phyloP scores from a whole-genome alignment of 2,888 invertebrate species.

The Trissolcus brochymenae region DNA sequence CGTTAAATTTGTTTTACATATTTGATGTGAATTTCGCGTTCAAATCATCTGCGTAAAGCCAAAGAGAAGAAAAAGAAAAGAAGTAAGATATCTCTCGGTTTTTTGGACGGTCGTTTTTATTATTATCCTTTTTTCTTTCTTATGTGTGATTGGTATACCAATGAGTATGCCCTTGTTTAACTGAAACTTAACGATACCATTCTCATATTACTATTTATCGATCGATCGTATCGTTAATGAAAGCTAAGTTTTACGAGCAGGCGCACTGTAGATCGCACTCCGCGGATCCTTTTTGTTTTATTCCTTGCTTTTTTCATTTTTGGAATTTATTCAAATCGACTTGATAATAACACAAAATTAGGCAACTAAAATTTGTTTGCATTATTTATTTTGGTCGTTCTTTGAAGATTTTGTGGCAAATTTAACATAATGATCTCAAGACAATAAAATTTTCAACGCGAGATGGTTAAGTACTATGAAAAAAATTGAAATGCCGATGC shows the following conservation, averaged over 20 bases:
- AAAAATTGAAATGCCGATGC: slow-evolving; percentile 24
- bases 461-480: slow-evolving; percentile 43
- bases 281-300: slow-evolving; percentile 30
- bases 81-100: slow-evolving; percentile 58
- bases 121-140: slow-evolving; percentile 47
- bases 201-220: slow-evolving; percentile 54
- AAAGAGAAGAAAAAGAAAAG: slow-evolving; percentile 54
- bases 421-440: neutral
- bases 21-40: slow-evolving; percentile 24
- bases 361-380: neutral
- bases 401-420: neutral
- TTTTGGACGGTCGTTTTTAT: slow-evolving; percentile 67
- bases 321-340: slow-evolving; percentile 22
- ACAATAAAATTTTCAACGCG: slow-evolving; percentile 10
- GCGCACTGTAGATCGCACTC: slow-evolving; percentile 46
- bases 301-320: slow-evolving; percentile 24
- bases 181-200: slow-evolving; percentile 49
- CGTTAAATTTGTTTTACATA: slow-evolving; percentile 7
- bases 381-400: neutral
- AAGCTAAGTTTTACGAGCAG: slow-evolving; percentile 50
- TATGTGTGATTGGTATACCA: slow-evolving; percentile 54
- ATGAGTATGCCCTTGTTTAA: slow-evolving; percentile 48
- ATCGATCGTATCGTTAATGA: slow-evolving; percentile 54
- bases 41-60: slow-evolving; percentile 39
- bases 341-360: slow-evolving; percentile 1